These are phyloP conservation scores for Rhabdophis nuchalis DNA, from an alignment of 2,797 vertebrate species.

Conservation along the genomic window DNA sequence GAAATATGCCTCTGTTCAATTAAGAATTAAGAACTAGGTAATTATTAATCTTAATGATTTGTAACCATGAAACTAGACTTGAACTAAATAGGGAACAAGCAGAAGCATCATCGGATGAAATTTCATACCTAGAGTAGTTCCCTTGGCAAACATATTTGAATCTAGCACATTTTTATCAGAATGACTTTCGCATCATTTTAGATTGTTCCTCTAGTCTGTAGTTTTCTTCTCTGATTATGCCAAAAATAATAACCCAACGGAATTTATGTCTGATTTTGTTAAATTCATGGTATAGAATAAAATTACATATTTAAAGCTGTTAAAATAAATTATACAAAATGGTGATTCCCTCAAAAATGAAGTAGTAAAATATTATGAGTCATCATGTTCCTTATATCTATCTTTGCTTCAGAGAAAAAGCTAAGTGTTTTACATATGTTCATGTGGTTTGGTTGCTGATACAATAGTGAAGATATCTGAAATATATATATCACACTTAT, in stretches of 20 bases:
- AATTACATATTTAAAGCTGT: neutral
- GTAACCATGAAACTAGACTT: neutral
- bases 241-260: slow-evolving; percentile 34
- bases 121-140: neutral
- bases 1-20: neutral
- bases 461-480: neutral
- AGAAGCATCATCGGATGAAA: neutral
- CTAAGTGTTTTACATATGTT: neutral
- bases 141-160: neutral
- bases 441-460: neutral
- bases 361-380: neutral
- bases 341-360: neutral
- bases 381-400: no score
- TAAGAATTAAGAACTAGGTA: neutral
- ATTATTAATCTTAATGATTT: neutral
- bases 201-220: slow-evolving; percentile 48
- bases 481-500: neutral
- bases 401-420: neutral
- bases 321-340: neutral
- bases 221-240: slow-evolving; percentile 16
- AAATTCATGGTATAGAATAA: slow-evolving; percentile 25
- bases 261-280: slow-evolving; percentile 25
- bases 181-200: slow-evolving; percentile 39
- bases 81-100: neutral
- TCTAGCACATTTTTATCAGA: neutral